phyloP scores from a whole-genome alignment of 2,888 invertebrate species.

The Linhomoeus sp. region DNA sequence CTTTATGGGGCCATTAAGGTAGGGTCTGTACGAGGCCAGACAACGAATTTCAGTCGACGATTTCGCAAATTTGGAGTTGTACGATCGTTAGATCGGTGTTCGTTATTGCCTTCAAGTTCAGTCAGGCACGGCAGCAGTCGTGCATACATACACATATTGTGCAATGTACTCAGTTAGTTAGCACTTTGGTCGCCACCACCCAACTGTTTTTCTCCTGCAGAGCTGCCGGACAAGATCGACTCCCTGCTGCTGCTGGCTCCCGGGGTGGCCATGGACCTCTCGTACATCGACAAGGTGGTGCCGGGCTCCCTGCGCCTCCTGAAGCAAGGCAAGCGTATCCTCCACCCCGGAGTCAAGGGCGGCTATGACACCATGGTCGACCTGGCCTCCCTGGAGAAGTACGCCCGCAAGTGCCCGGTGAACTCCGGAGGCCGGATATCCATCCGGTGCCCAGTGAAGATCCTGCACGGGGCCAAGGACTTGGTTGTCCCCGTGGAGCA shows the following conservation, averaged over 20 bases:
- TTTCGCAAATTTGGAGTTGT: no score
- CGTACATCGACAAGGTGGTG: neutral
- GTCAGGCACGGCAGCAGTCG: no score
- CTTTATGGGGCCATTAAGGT: no score
- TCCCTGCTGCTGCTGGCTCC: neutral
- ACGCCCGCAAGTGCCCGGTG: neutral
- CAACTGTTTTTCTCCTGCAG: no score
- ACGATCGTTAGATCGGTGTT: no score
- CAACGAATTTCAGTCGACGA: no score
- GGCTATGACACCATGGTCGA: neutral
- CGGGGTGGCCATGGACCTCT: neutral
- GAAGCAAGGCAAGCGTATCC: neutral
- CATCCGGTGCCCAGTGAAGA: neutral
- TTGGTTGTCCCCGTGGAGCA: neutral
- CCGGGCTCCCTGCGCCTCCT: neutral
- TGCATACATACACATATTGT: no score
- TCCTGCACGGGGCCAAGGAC: neutral
- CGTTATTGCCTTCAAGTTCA: no score
- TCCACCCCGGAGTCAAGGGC: neutral
- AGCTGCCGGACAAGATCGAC: neutral
- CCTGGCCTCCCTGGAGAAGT: neutral
- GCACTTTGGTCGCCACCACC: no score
- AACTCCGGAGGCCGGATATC: neutral
- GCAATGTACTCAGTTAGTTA: no score
- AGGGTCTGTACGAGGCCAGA: no score